Percentiles rank a stretch among this genome's conserved stretches.
Conservation (phyloP, 2,113 vertebrate genomes). For the Tyto alba region DNA sequence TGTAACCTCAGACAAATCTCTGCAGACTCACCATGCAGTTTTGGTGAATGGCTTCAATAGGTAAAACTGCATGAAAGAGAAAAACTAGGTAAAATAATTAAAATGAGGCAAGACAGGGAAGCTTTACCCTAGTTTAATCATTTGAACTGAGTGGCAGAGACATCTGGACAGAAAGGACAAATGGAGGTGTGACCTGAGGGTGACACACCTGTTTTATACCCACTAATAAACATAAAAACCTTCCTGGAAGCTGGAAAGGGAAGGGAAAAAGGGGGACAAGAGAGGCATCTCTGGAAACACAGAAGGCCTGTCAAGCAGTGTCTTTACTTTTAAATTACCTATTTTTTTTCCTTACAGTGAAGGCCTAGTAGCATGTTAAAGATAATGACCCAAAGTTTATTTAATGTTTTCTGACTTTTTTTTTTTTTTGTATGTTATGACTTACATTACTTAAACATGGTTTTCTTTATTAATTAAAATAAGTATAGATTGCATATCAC, state of each 20-base stretch:
- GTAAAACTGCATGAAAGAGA: background rate
- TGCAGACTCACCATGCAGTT: background rate
- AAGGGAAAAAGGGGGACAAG: background rate
- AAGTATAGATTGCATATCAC: conserved; percentile 13
- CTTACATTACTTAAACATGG: background rate
- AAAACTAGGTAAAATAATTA: background rate
- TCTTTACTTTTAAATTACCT: background rate
- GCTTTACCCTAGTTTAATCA: background rate
- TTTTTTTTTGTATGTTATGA: background rate
- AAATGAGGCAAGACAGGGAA: background rate
- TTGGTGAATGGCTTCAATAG: background rate
- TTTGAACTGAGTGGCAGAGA: background rate
- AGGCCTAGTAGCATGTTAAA: background rate
- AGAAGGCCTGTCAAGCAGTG: background rate
- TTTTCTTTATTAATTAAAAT: conserved; percentile 51
- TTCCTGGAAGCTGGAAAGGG: background rate
- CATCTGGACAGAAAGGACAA: background rate
- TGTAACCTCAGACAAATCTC: background rate
- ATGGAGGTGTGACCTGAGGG: background rate
- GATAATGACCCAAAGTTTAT: background rate
- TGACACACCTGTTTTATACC: background rate
- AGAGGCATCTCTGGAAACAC: background rate
- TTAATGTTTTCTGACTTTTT: background rate
- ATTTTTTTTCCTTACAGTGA: background rate
- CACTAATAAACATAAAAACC: background rate